A percentile compares a stretch with the other conserved stretches of the same genome.
Evolutionary conservation across 2,113 vertebrate species (phyloP).

Genomic region (Bubo blakistoni): DNA sequence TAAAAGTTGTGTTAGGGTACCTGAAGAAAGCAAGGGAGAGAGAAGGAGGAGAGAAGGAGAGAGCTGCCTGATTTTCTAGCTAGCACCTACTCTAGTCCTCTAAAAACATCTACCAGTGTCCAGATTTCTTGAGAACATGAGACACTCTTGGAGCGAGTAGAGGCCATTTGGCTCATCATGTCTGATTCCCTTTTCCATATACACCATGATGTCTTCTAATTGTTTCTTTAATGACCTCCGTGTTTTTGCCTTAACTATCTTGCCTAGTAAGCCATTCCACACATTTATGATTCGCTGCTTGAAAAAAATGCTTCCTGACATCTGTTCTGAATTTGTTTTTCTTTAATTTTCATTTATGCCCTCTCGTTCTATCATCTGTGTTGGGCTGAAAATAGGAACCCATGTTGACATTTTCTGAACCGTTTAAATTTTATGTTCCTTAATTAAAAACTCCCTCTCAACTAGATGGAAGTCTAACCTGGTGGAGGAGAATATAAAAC

Average conservation of each 20-base stretch:
- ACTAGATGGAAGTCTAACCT: constrained; percentile 66
- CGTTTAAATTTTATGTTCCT: constrained; percentile 77
- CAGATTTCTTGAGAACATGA: constrained; percentile 9
- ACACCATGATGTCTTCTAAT: constrained; percentile 61
- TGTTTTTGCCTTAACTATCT: constrained; percentile 65
- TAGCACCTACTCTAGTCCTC: neutral
- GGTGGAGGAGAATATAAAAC: neutral
- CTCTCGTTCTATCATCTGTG: constrained; percentile 78
- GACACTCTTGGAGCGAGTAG: neutral
- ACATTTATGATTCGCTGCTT: constrained; percentile 69
- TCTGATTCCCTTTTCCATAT: constrained; percentile 30
- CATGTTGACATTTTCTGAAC: constrained; percentile 79
- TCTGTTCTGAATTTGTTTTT: constrained; percentile 80
- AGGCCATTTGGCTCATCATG: constrained; percentile 5
- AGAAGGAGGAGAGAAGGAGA: neutral
- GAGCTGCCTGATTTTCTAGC: neutral
- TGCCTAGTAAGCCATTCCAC: constrained; percentile 71
- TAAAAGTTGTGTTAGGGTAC: neutral
- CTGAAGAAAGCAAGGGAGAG: neutral
- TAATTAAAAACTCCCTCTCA: constrained; percentile 72
- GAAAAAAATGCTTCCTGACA: constrained; percentile 74
- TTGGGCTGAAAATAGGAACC: constrained; percentile 79
- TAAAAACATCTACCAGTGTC: neutral
- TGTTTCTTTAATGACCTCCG: constrained; percentile 66
- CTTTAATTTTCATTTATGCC: constrained; percentile 81